These are phyloP conservation scores for Holcopasites calliopsidis DNA, from an alignment of 1,140 invertebrate species.

Conservation along the genomic window DNA sequence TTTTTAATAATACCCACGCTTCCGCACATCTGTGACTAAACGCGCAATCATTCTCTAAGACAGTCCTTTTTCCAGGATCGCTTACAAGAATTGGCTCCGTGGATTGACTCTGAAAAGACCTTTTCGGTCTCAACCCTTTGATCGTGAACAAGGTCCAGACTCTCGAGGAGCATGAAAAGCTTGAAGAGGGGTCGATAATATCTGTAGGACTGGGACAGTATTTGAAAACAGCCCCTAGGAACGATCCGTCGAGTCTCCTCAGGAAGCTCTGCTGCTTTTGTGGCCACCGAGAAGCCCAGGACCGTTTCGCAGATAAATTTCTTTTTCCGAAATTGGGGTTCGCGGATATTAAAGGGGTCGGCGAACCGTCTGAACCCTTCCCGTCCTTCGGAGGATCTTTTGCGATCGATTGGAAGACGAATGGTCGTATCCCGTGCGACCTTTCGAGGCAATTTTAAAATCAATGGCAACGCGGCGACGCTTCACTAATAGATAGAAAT, in stretches of 20 bases:
- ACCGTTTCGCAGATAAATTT: constrained; percentile 40
- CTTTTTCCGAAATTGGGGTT: constrained; percentile 55
- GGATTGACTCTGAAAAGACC: constrained; percentile 20
- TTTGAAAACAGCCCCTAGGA: constrained; percentile 59
- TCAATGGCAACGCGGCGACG: constrained; percentile 20
- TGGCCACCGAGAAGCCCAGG: neutral
- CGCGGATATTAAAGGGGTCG: constrained; percentile 23
- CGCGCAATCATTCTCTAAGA: neutral
- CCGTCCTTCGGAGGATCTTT: neutral
- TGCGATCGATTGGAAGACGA: constrained; percentile 21
- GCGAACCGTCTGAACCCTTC: constrained; percentile 1
- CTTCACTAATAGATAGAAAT: neutral
- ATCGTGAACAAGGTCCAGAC: constrained; percentile 19
- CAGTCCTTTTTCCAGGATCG: constrained; percentile 3
- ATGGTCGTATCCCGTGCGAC: constrained; percentile 1
- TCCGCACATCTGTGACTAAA: neutral
- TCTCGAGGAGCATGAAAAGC: constrained; percentile 53
- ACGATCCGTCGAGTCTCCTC: constrained; percentile 23
- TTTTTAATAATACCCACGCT: neutral
- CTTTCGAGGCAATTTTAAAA: neutral
- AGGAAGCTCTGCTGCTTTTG: constrained; percentile 19
- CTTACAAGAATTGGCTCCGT: constrained; percentile 44
- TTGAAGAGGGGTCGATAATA: constrained; percentile 44
- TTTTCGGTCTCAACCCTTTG: constrained; percentile 40
- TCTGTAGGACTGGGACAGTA: constrained; percentile 41